These are phyloP conservation scores for Cyprinodon variegatus DNA, from an alignment of 2,113 vertebrate species.

Conservation along the genomic window DNA sequence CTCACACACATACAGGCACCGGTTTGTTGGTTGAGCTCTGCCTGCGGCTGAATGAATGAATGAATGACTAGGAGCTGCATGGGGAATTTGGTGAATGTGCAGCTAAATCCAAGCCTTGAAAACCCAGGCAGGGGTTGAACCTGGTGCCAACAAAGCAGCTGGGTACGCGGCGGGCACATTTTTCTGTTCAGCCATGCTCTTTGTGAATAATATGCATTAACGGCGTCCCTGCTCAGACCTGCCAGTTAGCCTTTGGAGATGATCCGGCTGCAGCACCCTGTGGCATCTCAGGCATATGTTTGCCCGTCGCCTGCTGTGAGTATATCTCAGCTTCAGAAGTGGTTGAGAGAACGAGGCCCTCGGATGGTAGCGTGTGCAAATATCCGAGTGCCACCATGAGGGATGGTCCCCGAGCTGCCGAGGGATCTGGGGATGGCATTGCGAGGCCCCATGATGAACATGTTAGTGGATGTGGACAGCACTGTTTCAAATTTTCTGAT, in stretches of 20 bases:
- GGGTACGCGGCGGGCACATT: conserved; percentile 77
- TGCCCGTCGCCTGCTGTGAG: conserved; percentile 77
- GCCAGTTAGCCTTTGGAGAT: conserved; percentile 82
- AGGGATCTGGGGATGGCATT: conserved; percentile 39
- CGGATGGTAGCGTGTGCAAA: conserved; percentile 61
- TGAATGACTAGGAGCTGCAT: conserved; percentile 71
- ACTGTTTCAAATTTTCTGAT: conserved; percentile 32
- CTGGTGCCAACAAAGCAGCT: conserved; percentile 75
- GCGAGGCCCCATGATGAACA: conserved; percentile 34
- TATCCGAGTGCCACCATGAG: conserved; percentile 36
- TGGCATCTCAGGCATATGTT: conserved; percentile 80
- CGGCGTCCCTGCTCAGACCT: conserved; percentile 71
- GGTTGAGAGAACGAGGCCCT: conserved; percentile 36
- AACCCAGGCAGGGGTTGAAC: conserved; percentile 53
- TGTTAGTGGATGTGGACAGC: conserved; percentile 44
- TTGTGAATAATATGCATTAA: conserved; percentile 83
- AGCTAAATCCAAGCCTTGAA: conserved; percentile 70
- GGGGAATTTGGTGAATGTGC: conserved; percentile 75
- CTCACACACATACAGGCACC: conserved; percentile 38
- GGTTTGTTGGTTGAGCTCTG: conserved; percentile 62
- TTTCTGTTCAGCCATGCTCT: conserved; percentile 83
- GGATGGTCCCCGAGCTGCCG: conserved; percentile 32
- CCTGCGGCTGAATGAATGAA: conserved; percentile 63
- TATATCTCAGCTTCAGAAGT: conserved; percentile 53
- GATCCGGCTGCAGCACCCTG: conserved; percentile 76